Evolutionary conservation across 2,113 vertebrate species (phyloP).

Genomic region (Pachypanchax playfairii): DNA sequence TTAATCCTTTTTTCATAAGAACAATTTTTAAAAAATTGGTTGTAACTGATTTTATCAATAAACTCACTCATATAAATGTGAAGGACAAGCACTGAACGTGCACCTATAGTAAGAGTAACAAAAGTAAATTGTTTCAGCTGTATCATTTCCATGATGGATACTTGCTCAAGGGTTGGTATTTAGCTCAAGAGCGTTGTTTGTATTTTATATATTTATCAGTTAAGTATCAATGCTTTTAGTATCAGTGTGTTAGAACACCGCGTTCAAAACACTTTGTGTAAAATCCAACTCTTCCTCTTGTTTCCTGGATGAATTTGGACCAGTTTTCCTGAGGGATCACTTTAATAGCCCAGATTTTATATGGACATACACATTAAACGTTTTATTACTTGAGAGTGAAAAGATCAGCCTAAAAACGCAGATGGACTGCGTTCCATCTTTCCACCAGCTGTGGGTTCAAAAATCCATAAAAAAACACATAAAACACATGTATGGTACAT

Average conservation of each 20-base stretch:
- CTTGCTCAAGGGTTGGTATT: neutral
- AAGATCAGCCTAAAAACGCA: conserved; percentile 4
- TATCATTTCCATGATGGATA: no score
- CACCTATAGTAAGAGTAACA: neutral
- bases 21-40: conserved; percentile 2
- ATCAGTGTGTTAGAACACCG: neutral
- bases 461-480: conserved; percentile 52
- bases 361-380: conserved; percentile 6
- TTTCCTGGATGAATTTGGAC: neutral
- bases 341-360: neutral
- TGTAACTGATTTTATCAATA: no score
- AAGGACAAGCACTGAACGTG: neutral
- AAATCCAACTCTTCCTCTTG: neutral
- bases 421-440: conserved; percentile 27
- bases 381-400: conserved; percentile 16
- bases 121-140: neutral
- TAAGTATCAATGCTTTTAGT: neutral
- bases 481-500: conserved; percentile 43
- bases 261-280: neutral
- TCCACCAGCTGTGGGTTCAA: conserved; percentile 62
- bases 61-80: no score
- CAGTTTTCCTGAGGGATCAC: neutral
- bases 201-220: neutral
- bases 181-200: neutral
- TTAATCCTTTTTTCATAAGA: no score